Conservation (phyloP, 2,888 invertebrate genomes). For the Diarsia brunnea region DNA sequence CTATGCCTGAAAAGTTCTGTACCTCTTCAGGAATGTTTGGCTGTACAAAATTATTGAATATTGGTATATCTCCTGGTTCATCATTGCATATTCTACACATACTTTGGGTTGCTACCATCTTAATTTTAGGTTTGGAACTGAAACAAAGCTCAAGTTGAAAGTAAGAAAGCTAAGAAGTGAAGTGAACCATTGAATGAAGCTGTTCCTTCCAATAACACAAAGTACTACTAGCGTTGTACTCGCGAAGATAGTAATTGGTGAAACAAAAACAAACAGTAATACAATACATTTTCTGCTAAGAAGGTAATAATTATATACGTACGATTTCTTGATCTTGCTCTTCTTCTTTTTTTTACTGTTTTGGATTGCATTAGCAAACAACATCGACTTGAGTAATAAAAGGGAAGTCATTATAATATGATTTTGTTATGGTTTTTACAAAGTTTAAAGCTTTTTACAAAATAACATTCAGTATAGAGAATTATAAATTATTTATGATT, state of each 20-base stretch:
- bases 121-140: conserved; percentile 69
- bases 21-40: conserved; percentile 84
- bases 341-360: conserved; percentile 81
- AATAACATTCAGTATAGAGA: conserved; percentile 7
- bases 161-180: neutral
- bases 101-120: conserved; percentile 61
- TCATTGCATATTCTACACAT: conserved; percentile 83
- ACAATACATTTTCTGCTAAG: neutral
- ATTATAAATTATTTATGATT: neutral
- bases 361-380: conserved; percentile 82
- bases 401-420: conserved; percentile 79
- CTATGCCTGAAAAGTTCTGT: conserved; percentile 81
- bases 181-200: neutral
- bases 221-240: neutral
- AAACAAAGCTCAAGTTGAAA: conserved; percentile 15
- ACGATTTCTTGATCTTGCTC: conserved; percentile 76
- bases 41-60: conserved; percentile 81
- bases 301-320: conserved; percentile 64
- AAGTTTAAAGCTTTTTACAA: neutral
- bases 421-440: conserved; percentile 9
- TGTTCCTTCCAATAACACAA: neutral
- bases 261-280: conserved; percentile 3
- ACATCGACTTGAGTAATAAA: conserved; percentile 83
- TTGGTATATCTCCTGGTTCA: conserved; percentile 81
- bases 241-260: neutral